Evolutionary conservation across 2,113 vertebrate genomes (phyloP).

Genomic region (Bostrychus sinensis): DNA sequence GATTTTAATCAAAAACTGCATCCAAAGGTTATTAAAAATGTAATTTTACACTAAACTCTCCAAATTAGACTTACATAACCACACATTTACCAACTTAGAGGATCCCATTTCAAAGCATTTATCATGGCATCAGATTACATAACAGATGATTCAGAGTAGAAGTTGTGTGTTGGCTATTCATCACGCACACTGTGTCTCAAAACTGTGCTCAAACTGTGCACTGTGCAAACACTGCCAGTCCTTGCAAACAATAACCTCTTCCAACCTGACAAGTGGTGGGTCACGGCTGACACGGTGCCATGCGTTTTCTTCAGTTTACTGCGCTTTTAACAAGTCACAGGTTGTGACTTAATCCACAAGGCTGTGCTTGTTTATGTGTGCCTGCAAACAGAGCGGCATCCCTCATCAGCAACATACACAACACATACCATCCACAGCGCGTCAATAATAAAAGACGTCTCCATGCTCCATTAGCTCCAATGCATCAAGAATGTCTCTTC

Average conservation of each 20-base stretch:
- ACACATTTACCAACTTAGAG: conserved; percentile 66
- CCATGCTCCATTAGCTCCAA: conserved; percentile 2
- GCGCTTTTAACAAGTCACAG: conserved; percentile 31
- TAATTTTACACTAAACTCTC: conserved; percentile 51
- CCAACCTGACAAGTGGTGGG: conserved; percentile 24
- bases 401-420: conserved; percentile 59
- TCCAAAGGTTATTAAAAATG: conserved; percentile 43
- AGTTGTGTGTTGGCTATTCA: conserved; percentile 61
- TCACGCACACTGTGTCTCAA: conserved; percentile 27
- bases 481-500: background rate
- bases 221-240: background rate
- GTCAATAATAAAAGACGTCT: background rate
- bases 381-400: conserved; percentile 44
- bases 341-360: conserved; percentile 38
- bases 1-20: conserved; percentile 27
- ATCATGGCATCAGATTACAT: conserved; percentile 73
- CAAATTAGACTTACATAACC: conserved; percentile 62
- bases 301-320: conserved; percentile 23
- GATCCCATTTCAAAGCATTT: conserved; percentile 68
- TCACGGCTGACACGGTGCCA: conserved; percentile 4
- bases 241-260: conserved; percentile 1
- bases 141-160: conserved; percentile 74
- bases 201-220: conserved; percentile 5
- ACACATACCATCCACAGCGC: conserved; percentile 52
- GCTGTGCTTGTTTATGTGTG: conserved; percentile 4